A percentile compares a stretch with the other conserved stretches of the same genome.
Evolutionary conservation across 2,113 vertebrate genomes (phyloP).

Genomic region (Lamprotornis superbus): DNA sequence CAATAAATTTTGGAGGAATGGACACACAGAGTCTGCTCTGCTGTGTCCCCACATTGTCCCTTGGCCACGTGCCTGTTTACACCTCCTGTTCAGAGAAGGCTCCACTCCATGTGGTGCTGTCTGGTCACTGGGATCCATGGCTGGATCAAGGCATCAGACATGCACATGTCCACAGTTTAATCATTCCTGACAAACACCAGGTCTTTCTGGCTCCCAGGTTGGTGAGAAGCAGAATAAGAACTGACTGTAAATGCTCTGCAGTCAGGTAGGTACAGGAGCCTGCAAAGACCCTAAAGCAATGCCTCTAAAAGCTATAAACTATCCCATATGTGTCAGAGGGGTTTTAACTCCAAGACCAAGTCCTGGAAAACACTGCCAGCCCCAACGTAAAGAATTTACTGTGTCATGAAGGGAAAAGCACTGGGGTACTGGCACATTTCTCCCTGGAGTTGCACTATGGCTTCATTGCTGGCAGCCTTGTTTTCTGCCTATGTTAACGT

Average conservation of each 20-base stretch:
- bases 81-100: neutral
- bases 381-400: neutral
- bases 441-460: neutral
- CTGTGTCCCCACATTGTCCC: neutral
- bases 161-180: neutral
- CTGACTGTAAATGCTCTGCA: neutral
- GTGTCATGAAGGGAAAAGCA: neutral
- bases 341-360: neutral
- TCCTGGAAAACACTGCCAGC: neutral
- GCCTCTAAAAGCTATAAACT: neutral
- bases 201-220: neutral
- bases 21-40: neutral
- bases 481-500: neutral
- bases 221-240: neutral
- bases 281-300: neutral
- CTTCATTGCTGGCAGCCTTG: neutral
- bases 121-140: accelerated
- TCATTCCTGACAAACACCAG: neutral
- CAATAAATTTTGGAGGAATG: neutral
- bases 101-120: neutral
- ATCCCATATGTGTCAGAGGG: neutral
- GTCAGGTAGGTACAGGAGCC: neutral
- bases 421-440: neutral
- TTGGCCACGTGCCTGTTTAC: neutral
- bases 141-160: neutral